Conservation (phyloP, 2,113 vertebrate species). For the Lontra canadensis region DNA sequence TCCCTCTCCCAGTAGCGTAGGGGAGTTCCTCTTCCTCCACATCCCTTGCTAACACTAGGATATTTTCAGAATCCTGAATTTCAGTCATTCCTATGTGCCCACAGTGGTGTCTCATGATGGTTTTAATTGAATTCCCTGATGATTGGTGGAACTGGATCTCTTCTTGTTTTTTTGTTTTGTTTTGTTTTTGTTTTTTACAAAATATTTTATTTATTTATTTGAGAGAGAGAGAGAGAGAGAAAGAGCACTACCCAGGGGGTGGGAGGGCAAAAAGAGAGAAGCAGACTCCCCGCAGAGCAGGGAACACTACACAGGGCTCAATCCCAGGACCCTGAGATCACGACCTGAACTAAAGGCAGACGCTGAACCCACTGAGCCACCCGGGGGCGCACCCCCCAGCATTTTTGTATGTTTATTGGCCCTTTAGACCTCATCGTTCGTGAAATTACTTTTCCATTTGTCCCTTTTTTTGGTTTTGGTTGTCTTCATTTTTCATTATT, state of each 20-base stretch:
- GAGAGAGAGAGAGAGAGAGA: background rate
- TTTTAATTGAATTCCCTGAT: background rate
- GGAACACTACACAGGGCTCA: background rate
- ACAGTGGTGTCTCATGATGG: background rate
- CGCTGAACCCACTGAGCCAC: background rate
- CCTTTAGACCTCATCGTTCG: background rate
- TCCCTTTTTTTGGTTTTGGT: background rate
- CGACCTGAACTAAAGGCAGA: background rate
- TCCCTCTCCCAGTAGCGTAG: background rate
- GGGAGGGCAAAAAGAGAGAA: background rate
- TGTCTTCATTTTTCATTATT: background rate
- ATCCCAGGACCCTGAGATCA: background rate
- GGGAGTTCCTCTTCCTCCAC: background rate
- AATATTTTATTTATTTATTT: background rate
- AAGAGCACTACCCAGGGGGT: background rate
- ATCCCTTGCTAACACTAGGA: background rate
- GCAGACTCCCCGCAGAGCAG: background rate
- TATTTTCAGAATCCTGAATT: background rate
- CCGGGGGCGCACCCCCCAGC: fast-evolving
- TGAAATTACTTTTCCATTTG: background rate
- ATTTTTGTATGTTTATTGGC: background rate
- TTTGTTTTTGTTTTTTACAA: background rate
- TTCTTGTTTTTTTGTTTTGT: background rate
- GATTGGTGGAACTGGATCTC: background rate
- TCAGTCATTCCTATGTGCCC: background rate